Evolutionary conservation across 2,888 invertebrate genomes (phyloP).

Genomic region (Andrena trimmerana): DNA sequence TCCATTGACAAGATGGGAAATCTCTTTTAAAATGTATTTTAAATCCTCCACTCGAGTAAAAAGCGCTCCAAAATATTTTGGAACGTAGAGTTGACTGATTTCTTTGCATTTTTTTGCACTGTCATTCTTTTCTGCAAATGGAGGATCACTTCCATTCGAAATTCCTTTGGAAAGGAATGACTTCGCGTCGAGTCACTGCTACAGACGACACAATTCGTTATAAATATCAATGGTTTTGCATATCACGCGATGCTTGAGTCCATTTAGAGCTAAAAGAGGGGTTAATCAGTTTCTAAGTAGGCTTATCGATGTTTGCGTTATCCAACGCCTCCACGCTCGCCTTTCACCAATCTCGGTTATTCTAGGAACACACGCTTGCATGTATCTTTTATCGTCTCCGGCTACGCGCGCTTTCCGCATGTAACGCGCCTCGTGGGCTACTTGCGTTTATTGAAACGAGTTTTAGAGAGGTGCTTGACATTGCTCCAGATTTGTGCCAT

Average conservation of each 20-base stretch:
- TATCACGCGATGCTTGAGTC: background rate
- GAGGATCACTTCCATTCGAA: too few relatives aligned
- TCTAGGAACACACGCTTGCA: background rate
- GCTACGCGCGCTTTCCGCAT: background rate
- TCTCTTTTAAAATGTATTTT: background rate
- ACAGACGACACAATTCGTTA: background rate
- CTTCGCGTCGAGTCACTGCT: background rate
- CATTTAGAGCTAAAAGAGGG: background rate
- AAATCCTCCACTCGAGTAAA: background rate
- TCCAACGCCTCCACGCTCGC: conserved; percentile 24
- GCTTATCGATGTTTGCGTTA: conserved; percentile 48
- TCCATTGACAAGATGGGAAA: background rate
- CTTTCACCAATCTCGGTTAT: conserved; percentile 13
- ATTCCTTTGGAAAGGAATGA: background rate
- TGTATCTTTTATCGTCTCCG: background rate
- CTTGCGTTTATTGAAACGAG: conserved; percentile 2
- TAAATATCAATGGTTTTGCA: background rate
- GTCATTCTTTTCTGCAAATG: too few relatives aligned
- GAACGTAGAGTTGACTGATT: too few relatives aligned
- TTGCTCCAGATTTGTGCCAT: background rate
- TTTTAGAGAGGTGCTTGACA: background rate
- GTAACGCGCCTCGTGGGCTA: too few relatives aligned
- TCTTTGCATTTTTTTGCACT: too few relatives aligned
- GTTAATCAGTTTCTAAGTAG: conserved; percentile 22
- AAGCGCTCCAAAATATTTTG: too few relatives aligned